Evolutionary conservation across 2,797 vertebrate genomes (phyloP).

Genomic region (Muscicapa comitata): DNA sequence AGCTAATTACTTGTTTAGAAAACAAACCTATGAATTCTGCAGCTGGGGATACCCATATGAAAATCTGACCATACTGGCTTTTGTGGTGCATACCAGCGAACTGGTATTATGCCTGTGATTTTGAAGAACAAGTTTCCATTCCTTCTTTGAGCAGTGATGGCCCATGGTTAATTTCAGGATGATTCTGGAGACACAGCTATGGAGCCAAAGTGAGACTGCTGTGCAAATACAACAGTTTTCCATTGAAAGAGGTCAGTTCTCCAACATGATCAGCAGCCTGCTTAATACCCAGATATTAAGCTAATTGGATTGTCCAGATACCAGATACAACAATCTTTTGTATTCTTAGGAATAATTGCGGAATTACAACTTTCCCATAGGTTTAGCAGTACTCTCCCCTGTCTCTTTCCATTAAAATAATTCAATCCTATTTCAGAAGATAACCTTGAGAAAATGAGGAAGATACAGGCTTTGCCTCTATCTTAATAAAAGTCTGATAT

Average conservation of each 20-base stretch:
- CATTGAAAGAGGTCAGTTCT: not conserved
- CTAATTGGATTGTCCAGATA: conserved; percentile 43
- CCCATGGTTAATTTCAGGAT: not conserved
- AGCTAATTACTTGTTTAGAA: not conserved
- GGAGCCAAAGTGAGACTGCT: fast-evolving
- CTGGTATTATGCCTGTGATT: not conserved
- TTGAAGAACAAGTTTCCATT: not conserved
- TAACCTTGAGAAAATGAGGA: conserved; percentile 29
- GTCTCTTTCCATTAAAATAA: not conserved
- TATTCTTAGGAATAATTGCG: conserved; percentile 12
- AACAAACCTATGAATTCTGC: not conserved
- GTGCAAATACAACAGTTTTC: not conserved
- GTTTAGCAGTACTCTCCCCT: not conserved
- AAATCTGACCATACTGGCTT: not conserved
- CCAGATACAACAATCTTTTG: conserved; percentile 8
- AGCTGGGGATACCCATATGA: not conserved
- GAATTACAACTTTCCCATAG: conserved; percentile 27
- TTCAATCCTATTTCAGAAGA: conserved; percentile 26
- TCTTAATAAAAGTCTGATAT: conserved; percentile 41
- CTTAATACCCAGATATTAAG: not conserved
- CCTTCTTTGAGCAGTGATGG: not conserved
- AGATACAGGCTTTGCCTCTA: not conserved
- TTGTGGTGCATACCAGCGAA: not conserved
- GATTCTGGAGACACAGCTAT: not conserved
- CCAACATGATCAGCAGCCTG: not conserved